Percentiles rank a stretch among this genome's conserved stretches.
These are phyloP conservation scores for Linnaemya tessellans DNA, from an alignment of 2,888 invertebrate genomes.

Conservation along the genomic window DNA sequence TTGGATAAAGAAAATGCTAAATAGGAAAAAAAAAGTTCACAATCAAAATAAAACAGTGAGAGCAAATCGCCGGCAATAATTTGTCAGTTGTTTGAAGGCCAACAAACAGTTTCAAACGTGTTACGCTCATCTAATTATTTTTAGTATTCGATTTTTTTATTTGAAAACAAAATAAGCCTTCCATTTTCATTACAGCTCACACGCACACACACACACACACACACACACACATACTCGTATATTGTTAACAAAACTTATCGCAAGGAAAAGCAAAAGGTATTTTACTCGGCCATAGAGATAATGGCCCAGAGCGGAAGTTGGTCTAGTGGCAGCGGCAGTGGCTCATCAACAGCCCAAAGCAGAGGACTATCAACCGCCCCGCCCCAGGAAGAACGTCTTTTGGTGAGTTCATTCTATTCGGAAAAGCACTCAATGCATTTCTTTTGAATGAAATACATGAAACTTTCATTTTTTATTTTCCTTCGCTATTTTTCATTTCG, in stretches of 20 bases:
- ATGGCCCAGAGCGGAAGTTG: conserved; percentile 76
- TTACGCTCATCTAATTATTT: neutral
- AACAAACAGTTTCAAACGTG: neutral
- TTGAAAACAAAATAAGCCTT: conserved; percentile 31
- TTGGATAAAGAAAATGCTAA: conserved; percentile 15
- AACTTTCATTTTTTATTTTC: neutral
- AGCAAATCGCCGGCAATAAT: neutral
- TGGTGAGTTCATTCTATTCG: conserved; percentile 79
- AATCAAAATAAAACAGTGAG: neutral
- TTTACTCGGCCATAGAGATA: conserved; percentile 26
- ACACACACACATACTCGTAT: neutral
- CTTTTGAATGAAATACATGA: conserved; percentile 19
- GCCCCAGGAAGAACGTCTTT: conserved; percentile 81
- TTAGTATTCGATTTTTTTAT: conserved; percentile 5
- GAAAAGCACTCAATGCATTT: conserved; percentile 19
- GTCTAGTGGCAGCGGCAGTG: conserved; percentile 81
- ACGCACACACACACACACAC: too few species aligned
- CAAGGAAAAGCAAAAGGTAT: neutral
- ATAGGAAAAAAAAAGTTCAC: neutral
- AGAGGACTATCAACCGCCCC: conserved; percentile 77
- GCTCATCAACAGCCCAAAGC: conserved; percentile 77
- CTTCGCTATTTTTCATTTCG: neutral
- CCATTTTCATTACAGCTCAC: conserved; percentile 42
- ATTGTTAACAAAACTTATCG: neutral
- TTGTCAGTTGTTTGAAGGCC: neutral